Evolutionary conservation across 2,888 invertebrate genomes (phyloP), one percentile per base, ranked within the genome.

Genomic region (Tenodera sinensis): DNA sequence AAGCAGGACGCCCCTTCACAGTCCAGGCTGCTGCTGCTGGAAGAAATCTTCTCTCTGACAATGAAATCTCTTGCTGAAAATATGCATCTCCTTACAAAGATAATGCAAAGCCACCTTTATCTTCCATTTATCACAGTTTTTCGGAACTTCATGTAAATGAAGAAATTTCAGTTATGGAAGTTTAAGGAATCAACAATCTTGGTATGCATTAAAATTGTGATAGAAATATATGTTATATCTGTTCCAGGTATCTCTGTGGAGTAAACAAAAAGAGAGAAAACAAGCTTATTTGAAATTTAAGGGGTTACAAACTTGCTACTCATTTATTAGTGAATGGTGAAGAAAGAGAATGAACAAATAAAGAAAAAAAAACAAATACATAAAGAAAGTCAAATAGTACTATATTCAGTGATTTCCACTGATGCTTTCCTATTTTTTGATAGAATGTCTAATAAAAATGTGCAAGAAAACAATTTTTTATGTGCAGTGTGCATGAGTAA

Each of bases 61-160:
- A 88, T 28, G 91, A 91, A 83, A 91, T 91, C 84, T 91, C 91
- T 27, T 91, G 91, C 90, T 91, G 90, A 90, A 84, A 81, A 71
- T 47, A 28, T 85, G 34, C 54, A 71, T 71, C 84, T 30, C 42
- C 20, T n/a, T 34, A 27, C 4, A 8, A 30, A 84, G 30, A 20
- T 34, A 25, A 27, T 34, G 20, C 34, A 7, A 30, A 20, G 42
- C 0, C 42, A 25, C 8, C 34, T n/a, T 34, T 15, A 34, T 34
- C 34, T 7, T 7, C 42, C 9, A 9, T 42, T 42, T 9, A 9
- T 84, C 30, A 12, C 15, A 20, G 15, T 34, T 25, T 84, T 15
- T 12, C 25, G 12, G 27, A 6, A n/a, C 28, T 85, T 54, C 85
- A 28, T 27, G 15, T 54, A n/a, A 42, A 54, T 27, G 27, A 85